These are phyloP conservation scores for Macrotis lagotis DNA, from an alignment of 2,113 vertebrate genomes.

Conservation along the genomic window DNA sequence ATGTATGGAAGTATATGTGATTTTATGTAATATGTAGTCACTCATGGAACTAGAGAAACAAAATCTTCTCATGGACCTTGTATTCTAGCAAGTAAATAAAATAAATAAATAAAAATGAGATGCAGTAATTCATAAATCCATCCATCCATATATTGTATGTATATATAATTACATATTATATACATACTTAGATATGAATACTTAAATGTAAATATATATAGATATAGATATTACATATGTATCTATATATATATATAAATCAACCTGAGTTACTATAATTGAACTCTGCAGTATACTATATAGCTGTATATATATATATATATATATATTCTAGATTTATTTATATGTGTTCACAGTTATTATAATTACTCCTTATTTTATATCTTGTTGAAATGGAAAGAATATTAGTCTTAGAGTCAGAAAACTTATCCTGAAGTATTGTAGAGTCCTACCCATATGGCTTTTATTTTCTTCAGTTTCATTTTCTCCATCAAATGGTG, in stretches of 20 bases:
- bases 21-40: not conserved
- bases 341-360: not conserved
- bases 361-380: not conserved
- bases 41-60: not conserved
- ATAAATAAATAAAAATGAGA: not conserved
- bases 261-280: not conserved
- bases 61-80: not conserved
- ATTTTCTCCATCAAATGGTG: not conserved
- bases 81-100: not conserved
- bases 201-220: not conserved
- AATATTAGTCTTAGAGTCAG: not conserved
- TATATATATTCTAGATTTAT: not conserved
- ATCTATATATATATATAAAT: not conserved
- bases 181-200: not conserved
- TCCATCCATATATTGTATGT: rapidly evolving
- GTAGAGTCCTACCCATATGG: not conserved
- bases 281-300: not conserved
- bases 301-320: not conserved
- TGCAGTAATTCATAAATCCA: not conserved
- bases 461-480: not conserved
- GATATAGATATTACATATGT: too few relatives aligned
- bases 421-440: not conserved
- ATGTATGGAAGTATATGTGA: not conserved
- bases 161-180: not conserved
- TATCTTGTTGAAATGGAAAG: not conserved